phyloP scores from a whole-genome alignment of 2,888 invertebrate species.

The Meteorus cinctellus region DNA sequence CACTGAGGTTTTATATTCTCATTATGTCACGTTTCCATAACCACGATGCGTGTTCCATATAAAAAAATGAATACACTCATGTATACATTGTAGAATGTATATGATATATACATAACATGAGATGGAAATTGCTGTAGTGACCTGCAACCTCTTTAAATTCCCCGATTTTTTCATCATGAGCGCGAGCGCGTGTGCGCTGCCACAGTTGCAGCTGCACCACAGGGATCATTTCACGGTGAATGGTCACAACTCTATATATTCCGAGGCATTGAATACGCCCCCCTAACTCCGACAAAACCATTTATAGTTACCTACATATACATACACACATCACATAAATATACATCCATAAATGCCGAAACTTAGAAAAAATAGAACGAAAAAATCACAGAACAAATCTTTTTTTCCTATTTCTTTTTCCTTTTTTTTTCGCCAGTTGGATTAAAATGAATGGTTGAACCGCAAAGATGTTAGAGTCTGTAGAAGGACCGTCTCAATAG shows the following conservation, averaged over 20 bases:
- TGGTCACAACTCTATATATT: conserved; percentile 32
- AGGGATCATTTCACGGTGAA: conserved; percentile 44
- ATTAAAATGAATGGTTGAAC: conserved; percentile 7
- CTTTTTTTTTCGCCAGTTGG: neutral
- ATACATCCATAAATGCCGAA: neutral
- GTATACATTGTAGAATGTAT: neutral
- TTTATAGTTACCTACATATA: conserved; percentile 26
- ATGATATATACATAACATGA: conserved; percentile 4
- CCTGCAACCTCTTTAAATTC: conserved; percentile 16
- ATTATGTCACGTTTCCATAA: too few species aligned
- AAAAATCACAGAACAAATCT: neutral
- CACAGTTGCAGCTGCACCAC: conserved; percentile 39
- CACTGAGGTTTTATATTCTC: conserved; percentile 2
- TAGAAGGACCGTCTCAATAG: neutral
- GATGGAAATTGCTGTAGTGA: conserved; percentile 34
- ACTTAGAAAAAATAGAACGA: neutral
- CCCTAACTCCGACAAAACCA: conserved; percentile 28
- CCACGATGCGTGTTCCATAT: too few species aligned
- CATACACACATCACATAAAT: neutral
- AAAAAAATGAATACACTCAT: neutral
- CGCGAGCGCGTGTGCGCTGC: conserved; percentile 5
- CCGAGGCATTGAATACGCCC: conserved; percentile 36
- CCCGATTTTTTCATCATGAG: conserved; percentile 29
- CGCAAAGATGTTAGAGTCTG: too few species aligned
- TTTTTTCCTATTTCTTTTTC: neutral